Base-by-base conservation (phyloP, 2,888 invertebrate species). In the Notodonta ziczac region DNA sequence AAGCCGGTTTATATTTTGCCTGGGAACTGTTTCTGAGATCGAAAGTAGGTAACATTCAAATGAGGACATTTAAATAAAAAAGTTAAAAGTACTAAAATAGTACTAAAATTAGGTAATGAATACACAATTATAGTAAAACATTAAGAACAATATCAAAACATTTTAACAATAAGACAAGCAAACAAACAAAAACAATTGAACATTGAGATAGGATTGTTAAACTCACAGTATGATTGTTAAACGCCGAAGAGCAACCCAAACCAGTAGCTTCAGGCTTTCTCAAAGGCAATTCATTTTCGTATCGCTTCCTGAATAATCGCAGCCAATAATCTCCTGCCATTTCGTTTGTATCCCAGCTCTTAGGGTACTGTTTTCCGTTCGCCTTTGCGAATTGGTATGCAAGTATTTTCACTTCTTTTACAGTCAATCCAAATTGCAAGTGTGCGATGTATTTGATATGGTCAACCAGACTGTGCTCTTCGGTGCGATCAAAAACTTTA, bases 371-470 rank as follows among this genome's bases (percentile, higher is more conserved):
- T 50, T 14, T 50, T 7, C n/a, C 14, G n/a, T 50, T 50, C n/a
- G 14, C 50, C 4, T 14, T 65, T 57, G 61, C 60, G 40, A 61
- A 65, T 54, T 65, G 51, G 52, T 62, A 62, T 61, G 65, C 67
- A 61, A 66, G 61, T 61, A 48, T 46, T 58, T 58, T 58, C 40
- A 60, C 57, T 40, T 63, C 57, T 59, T 63, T 60, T 58, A 60
- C 32, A 35, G 63, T 63, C 51, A 60, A 56, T 39, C 63, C 63
- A 63, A 60, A 63, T 57, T 63, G 60, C 24, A 63, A 57, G 42
- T 60, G 50, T 16, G 59, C 59, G 52, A 56, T 58, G 7, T 63
- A 57, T 55, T 57, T 59, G 46, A 65, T 65, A 52, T 62, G 60
- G 24, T 62, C 57, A 51, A 56, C 56, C 46, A 66, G 62, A 48